Evolutionary conservation across 1,140 invertebrate species (phyloP).

Genomic region (Drosophila virilis): DNA sequence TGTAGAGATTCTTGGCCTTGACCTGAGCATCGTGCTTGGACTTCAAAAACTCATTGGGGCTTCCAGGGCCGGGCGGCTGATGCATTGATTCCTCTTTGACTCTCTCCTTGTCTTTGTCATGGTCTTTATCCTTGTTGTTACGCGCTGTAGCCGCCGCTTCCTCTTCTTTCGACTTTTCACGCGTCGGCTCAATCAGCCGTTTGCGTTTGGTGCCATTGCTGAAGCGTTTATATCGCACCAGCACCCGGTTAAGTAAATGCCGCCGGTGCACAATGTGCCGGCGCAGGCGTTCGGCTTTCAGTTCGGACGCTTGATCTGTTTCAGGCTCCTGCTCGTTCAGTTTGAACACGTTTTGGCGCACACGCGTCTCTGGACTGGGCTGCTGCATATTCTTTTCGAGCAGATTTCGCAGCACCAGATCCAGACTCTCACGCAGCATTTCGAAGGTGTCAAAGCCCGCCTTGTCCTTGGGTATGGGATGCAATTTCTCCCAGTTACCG

Average conservation of each 20-base stretch:
- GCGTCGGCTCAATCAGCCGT: constrained; percentile 47
- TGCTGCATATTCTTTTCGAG: constrained; percentile 84
- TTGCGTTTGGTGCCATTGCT: constrained; percentile 56
- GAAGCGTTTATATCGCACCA: constrained; percentile 70
- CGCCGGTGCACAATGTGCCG: constrained; percentile 64
- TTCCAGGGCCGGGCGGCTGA: neutral
- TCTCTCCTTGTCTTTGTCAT: constrained; percentile 28
- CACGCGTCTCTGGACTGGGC: constrained; percentile 31
- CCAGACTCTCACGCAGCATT: constrained; percentile 91
- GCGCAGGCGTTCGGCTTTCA: constrained; percentile 44
- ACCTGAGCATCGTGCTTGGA: constrained; percentile 86
- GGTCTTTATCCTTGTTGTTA: constrained; percentile 14
- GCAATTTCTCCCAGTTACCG: constrained; percentile 92
- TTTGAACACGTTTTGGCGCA: constrained; percentile 54
- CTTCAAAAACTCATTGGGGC: constrained; percentile 33
- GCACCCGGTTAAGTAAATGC: constrained; percentile 54
- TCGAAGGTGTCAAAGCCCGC: constrained; percentile 93
- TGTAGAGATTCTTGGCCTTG: constrained; percentile 92
- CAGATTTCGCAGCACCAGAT: constrained; percentile 88
- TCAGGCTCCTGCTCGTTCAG: constrained; percentile 54
- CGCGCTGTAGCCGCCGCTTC: constrained; percentile 6
- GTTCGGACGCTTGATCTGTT: constrained; percentile 44
- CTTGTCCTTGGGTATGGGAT: constrained; percentile 94
- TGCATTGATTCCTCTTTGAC: neutral
- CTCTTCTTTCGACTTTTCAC: constrained; percentile 60